These are phyloP conservation scores for Serripes groenlandicus DNA, from an alignment of 2,888 invertebrate genomes.

Conservation along the genomic window DNA sequence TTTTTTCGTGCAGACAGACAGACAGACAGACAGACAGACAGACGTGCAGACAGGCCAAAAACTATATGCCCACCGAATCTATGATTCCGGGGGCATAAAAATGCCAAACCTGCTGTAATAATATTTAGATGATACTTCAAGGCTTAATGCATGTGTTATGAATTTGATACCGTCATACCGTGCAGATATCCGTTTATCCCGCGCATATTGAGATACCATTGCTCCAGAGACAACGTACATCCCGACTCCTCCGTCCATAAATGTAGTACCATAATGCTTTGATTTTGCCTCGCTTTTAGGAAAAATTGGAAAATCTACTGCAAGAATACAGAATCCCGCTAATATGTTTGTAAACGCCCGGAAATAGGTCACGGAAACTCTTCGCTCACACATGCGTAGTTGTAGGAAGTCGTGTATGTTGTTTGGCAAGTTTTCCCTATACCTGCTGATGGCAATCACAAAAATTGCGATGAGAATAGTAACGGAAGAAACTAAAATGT, in stretches of 20 bases:
- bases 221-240: conserved; percentile 5
- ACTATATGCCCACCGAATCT: too few relatives aligned
- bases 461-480: background rate
- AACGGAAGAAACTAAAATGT: background rate
- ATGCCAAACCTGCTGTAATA: too few relatives aligned
- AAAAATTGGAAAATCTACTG: conserved; percentile 15
- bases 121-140: too few relatives aligned
- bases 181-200: background rate
- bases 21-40: too few relatives aligned
- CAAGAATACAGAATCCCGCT: background rate
- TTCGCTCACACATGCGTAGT: conserved; percentile 11
- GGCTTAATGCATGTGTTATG: too few relatives aligned
- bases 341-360: conserved; percentile 2
- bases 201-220: background rate
- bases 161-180: too few relatives aligned
- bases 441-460: background rate
- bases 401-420: background rate
- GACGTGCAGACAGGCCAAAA: too few relatives aligned
- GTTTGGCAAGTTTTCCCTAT: background rate
- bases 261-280: conserved; percentile 18
- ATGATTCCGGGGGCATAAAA: too few relatives aligned
- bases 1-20: too few relatives aligned
- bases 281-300: conserved; percentile 17
- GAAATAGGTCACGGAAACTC: conserved; percentile 1
- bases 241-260: conserved; percentile 21